phyloP scores from a whole-genome alignment of 2,113 vertebrate species.

The Scomber japonicus region DNA sequence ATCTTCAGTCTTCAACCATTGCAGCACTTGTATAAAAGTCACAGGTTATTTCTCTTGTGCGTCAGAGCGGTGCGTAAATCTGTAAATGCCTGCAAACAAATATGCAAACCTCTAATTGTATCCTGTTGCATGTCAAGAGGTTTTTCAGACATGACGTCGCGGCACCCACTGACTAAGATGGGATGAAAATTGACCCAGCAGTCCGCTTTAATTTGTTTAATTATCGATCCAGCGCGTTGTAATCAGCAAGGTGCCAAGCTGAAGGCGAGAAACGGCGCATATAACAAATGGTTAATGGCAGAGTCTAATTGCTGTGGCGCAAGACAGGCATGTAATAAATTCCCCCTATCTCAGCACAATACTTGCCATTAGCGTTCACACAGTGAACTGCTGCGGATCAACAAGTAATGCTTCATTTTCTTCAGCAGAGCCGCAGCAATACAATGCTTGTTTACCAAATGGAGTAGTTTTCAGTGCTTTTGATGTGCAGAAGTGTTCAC shows the following conservation, averaged over 20 bases:
- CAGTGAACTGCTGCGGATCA: slow-evolving; percentile 32
- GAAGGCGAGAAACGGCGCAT: slow-evolving; percentile 43
- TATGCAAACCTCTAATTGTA: background rate
- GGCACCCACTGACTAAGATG: slow-evolving; percentile 26
- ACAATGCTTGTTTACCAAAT: slow-evolving; percentile 19
- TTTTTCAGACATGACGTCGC: slow-evolving; percentile 4
- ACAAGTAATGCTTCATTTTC: slow-evolving; percentile 42
- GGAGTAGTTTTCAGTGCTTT: slow-evolving; percentile 3
- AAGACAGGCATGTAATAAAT: slow-evolving; percentile 49
- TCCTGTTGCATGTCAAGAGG: slow-evolving; percentile 15
- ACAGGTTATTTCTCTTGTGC: background rate
- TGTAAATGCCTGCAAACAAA: slow-evolving; percentile 19
- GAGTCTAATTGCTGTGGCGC: slow-evolving; percentile 59
- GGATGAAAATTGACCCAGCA: slow-evolving; percentile 66
- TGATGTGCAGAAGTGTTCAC: slow-evolving; percentile 25
- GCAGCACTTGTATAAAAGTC: background rate
- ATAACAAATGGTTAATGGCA: slow-evolving; percentile 75
- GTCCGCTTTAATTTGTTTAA: slow-evolving; percentile 80
- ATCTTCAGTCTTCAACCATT: slow-evolving; percentile 11
- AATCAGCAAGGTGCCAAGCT: slow-evolving; percentile 77
- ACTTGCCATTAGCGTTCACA: slow-evolving; percentile 36
- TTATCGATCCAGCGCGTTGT: slow-evolving; percentile 75
- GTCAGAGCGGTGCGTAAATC: slow-evolving; percentile 38
- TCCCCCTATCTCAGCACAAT: slow-evolving; percentile 65
- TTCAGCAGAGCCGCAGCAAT: slow-evolving; percentile 1